Evolutionary conservation across 2,888 invertebrate species (phyloP).

Genomic region (Melieria picta): DNA sequence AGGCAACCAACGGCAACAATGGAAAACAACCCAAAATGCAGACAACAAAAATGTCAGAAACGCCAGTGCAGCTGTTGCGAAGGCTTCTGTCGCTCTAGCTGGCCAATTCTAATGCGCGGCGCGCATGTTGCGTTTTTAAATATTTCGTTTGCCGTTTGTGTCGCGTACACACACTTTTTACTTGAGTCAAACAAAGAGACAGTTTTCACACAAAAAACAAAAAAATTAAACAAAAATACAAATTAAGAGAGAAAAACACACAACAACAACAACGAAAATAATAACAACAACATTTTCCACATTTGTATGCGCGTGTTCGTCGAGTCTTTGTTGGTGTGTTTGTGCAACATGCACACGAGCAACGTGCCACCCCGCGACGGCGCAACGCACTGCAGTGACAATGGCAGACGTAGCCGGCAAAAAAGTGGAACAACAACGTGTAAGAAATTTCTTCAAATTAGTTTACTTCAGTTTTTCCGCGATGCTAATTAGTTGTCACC

Average conservation of each 20-base stretch:
- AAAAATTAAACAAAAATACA: too few relatives aligned
- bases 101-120: not conserved
- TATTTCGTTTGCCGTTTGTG: conserved; percentile 32
- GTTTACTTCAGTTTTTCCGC: conserved; percentile 20
- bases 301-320: too few relatives aligned
- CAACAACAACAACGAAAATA: too few relatives aligned
- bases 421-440: not conserved
- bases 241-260: too few relatives aligned
- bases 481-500: conserved; percentile 29
- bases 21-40: not conserved
- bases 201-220: too few relatives aligned
- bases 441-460: conserved; percentile 29
- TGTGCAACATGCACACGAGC: too few relatives aligned
- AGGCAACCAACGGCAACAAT: not conserved
- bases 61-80: conserved; percentile 39
- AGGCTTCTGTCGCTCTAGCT: conserved; percentile 22
- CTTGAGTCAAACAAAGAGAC: too few relatives aligned
- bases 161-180: too few relatives aligned
- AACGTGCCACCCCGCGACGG: too few relatives aligned
- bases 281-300: too few relatives aligned
- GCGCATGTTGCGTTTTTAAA: conserved; percentile 4
- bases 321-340: too few relatives aligned
- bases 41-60: conserved; percentile 21
- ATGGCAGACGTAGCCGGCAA: not conserved
- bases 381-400: too few relatives aligned